Conservation (phyloP, 2,113 vertebrate genomes). For the Apodemus sylvaticus region DNA sequence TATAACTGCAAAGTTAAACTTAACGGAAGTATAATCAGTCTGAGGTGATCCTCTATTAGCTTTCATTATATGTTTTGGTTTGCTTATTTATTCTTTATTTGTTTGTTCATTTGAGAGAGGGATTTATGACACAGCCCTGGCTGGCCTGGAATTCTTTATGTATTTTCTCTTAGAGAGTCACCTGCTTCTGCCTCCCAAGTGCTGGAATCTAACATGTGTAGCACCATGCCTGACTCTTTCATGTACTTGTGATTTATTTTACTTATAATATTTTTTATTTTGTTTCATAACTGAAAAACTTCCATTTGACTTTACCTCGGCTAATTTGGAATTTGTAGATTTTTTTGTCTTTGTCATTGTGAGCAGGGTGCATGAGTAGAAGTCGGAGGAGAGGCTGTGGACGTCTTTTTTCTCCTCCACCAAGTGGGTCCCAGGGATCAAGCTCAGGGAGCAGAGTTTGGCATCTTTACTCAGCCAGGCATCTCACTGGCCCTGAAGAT, state of each 20-base stretch:
- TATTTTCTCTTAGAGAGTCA: not conserved
- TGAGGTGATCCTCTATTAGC: not conserved
- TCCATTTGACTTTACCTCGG: constrained; percentile 14
- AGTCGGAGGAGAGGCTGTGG: not conserved
- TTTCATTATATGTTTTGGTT: not conserved
- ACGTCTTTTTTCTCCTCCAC: not conserved
- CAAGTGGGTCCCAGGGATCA: not conserved
- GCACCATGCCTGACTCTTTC: not conserved
- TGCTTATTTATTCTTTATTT: not conserved
- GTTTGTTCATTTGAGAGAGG: not conserved
- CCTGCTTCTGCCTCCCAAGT: not conserved
- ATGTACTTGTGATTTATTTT: not conserved
- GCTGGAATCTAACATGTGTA: not conserved
- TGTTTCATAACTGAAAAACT: not conserved
- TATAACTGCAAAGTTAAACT: not conserved
- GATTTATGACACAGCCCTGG: not conserved
- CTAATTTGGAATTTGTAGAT: not conserved
- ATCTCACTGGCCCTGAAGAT: not conserved
- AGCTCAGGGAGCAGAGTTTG: not conserved
- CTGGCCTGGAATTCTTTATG: not conserved
- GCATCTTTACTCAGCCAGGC: not conserved
- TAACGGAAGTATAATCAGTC: not conserved
- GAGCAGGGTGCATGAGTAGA: not conserved
- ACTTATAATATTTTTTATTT: not conserved
- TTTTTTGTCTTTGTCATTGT: not conserved